Base-by-base conservation (phyloP, 2,113 vertebrate genomes). In the Erythrocebus patas region DNA sequence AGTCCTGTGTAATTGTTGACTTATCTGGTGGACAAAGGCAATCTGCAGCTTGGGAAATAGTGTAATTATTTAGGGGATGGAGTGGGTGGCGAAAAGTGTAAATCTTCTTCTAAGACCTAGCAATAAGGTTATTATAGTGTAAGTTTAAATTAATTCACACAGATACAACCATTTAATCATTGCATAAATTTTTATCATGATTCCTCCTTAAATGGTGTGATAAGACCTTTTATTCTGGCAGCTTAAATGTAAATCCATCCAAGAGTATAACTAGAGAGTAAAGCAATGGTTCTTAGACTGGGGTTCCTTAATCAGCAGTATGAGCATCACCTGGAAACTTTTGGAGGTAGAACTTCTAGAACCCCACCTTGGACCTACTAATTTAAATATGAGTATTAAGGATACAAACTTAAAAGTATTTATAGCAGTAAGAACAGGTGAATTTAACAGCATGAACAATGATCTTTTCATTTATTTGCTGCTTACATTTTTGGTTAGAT, bases 11-110 rank as follows among this genome's bases (percentile, higher is more conserved):
- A 84, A 95, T 50, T 11, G 12, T 43, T 89, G 12, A 73, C n/a
- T 82, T 94, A 88, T 95, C 92, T 89, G 70, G n/a, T 52, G 73
- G 35, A 95, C 79, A 40, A 95, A 97, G 76, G 35, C 25, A 76
- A 40, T 85, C 35, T 52, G 48, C 38, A 68, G 25, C 17, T 85
- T 89, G 8, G 59, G 68, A 16, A 91, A 72, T 92, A 90, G 27
- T 84, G 0, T 30, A 91, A 38, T 86, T 40, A 78, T 61, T 81
- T 89, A 8, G 22, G 66, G 35, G 12, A 40, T 68, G 32, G 3
- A 2, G 32, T 52, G 73, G 2, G 22, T 70, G 61, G 13, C 30
- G 4, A 16, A 79, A 94, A 95, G n/a, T 50, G 35, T 87, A 84
- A 55, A 35, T 57, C 35, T 86, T 93, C 78, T 93, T 27, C 48